These are phyloP conservation scores for Eledona agricola DNA, from an alignment of 2,888 invertebrate genomes.

Conservation along the genomic window DNA sequence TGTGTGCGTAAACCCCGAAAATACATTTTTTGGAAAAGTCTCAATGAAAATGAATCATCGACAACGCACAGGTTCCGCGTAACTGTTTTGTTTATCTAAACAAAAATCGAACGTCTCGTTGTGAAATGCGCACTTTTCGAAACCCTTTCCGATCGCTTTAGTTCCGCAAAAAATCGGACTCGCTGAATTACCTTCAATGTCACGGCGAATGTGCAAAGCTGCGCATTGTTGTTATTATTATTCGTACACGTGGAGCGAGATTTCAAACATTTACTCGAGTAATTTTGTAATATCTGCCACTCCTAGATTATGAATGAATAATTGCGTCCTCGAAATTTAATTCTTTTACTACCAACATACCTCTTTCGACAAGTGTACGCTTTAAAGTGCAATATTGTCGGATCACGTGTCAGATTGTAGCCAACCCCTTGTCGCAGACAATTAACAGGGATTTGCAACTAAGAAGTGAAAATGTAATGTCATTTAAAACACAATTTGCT, in stretches of 20 bases:
- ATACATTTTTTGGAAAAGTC: conserved; percentile 1
- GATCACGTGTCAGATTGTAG: no score
- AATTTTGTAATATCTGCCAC: conserved; percentile 25
- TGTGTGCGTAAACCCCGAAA: no score
- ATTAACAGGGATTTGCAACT: no score
- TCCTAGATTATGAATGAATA: conserved; percentile 19
- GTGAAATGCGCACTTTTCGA: no score
- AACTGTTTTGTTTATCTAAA: no score
- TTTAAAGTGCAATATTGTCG: not conserved
- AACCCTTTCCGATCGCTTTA: conserved; percentile 5
- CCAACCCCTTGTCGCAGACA: no score
- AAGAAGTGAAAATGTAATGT: no score
- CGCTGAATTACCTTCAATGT: conserved; percentile 25
- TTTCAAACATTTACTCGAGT: conserved; percentile 15
- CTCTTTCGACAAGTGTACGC: not conserved
- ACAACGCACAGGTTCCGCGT: not conserved
- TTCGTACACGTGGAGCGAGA: conserved; percentile 17
- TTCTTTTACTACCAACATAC: not conserved
- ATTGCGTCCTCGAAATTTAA: conserved; percentile 15
- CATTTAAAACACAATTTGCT: no score
- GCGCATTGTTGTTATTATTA: no score
- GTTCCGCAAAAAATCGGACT: conserved; percentile 20
- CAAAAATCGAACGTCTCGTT: no score
- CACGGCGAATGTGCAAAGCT: conserved; percentile 23
- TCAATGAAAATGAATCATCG: conserved; percentile 1